These are phyloP conservation scores for Lytechinus variegatus DNA, from an alignment of 35 echinoderm and acorn worm species.

Conservation along the genomic window DNA sequence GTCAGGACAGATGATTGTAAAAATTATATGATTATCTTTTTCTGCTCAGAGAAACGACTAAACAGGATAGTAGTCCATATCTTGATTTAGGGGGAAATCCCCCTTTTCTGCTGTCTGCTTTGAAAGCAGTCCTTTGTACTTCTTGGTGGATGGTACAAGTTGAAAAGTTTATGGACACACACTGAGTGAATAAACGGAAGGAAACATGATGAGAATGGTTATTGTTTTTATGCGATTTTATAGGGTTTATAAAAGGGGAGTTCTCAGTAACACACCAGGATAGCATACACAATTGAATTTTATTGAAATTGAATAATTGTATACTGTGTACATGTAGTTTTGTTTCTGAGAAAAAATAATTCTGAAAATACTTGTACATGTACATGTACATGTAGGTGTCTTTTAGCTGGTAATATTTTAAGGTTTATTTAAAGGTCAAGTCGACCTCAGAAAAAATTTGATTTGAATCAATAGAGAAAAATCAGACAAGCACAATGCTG, in stretches of 20 bases:
- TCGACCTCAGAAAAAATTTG: too few species aligned
- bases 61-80: too few species aligned
- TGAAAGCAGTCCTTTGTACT: background rate
- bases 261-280: background rate
- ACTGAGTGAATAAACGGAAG: background rate
- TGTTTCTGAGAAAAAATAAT: background rate
- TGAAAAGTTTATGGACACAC: background rate
- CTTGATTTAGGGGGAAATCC: background rate
- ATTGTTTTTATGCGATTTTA: background rate
- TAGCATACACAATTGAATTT: background rate
- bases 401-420: too few species aligned
- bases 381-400: background rate
- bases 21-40: too few species aligned
- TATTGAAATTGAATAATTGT: background rate
- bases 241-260: background rate
- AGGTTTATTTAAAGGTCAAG: too few species aligned
- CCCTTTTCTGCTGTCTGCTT: background rate
- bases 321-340: background rate
- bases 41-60: too few species aligned
- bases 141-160: background rate
- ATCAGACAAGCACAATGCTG: too few species aligned
- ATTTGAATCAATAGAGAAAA: too few species aligned
- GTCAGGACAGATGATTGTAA: too few species aligned
- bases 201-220: background rate
- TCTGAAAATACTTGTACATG: background rate